Base-by-base conservation (phyloP, 2,888 invertebrate genomes). In the Zhengitettix transpicula region DNA sequence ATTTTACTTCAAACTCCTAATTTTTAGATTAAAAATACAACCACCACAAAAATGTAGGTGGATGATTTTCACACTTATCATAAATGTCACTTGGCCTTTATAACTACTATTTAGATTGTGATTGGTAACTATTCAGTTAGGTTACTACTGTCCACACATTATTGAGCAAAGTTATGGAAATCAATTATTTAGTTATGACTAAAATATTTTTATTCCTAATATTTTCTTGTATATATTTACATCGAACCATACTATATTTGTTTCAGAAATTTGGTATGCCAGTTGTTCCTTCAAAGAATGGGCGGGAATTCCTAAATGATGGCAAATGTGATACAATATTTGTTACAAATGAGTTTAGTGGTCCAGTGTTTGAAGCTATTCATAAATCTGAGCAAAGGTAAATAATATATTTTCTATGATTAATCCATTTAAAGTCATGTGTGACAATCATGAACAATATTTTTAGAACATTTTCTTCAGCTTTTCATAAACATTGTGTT, bases 291-390 rank as follows among this genome's bases (percentile, higher is more conserved):
- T 84, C 84, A 65, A 77, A 78, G 69, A 79, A 78, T 67, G 84
- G 83, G 60, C 68, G 74, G 67, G 83, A 84, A 70, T 77, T 78
- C 69, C 67, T 79, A 62, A 75, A 78, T 62, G 81, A 83, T 68
- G 73, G 73, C 55, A 72, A 76, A 54, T 79, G 79, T 72, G 80
- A 81, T 67, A 85, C 83, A 56, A 78, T 84, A 67, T 89, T 87
- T 74, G 81, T 90, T 68, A 74, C 89, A 64, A 79, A 84, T 57
- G 81, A 81, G 65, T 90, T 90, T 72, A 83, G 84, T 64, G 85
- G 85, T 58, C 79, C 82, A 62, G 77, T 83, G 63, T 89, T 82
- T 73, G 81, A 84, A 68, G 78, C 77, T 64, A 79, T 89, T 63
- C 81, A 81, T 71, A 80, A 79, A 71, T 75, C 75, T 66, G 78